Evolutionary conservation across 2,797 vertebrate species (phyloP).

Genomic region (Triplophysa yarkandensis): DNA sequence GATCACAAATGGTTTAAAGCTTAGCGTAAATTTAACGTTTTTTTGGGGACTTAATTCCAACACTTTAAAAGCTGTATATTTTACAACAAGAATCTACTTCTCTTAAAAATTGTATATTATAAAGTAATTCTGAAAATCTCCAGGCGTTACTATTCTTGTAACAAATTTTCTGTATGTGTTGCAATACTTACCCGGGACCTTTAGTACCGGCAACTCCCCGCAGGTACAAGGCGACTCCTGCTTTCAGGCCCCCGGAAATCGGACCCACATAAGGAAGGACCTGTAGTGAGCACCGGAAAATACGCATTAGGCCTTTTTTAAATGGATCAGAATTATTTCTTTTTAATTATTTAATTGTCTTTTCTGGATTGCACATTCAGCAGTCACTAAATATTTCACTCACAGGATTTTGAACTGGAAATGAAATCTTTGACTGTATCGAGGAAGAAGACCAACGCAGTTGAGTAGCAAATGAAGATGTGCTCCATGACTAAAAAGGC

Average conservation of each 20-base stretch:
- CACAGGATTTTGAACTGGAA: constrained; percentile 30
- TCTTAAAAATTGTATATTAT: too few species aligned
- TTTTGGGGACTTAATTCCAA: too few species aligned
- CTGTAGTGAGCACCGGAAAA: constrained; percentile 1
- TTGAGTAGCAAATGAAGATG: not conserved
- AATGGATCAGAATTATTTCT: too few species aligned
- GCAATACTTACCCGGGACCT: not conserved
- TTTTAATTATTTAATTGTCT: too few species aligned
- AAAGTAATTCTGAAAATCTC: too few species aligned
- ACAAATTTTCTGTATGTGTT: not conserved
- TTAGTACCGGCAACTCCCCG: constrained; percentile 10
- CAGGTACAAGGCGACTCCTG: constrained; percentile 27
- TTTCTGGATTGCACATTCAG: not conserved
- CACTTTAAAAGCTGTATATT: too few species aligned
- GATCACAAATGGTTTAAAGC: not conserved
- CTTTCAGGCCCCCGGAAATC: constrained; percentile 24
- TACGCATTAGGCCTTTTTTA: not conserved
- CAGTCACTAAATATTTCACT: not conserved
- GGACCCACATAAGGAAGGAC: constrained; percentile 11
- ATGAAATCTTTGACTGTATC: not conserved
- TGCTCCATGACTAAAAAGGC: constrained; percentile 31
- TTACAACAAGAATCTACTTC: too few species aligned
- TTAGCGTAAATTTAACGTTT: too few species aligned
- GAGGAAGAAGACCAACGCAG: not conserved
- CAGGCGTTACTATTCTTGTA: too few species aligned